Evolutionary conservation across 2,113 vertebrate species (phyloP), one percentile per base, ranked within the genome.

Genomic region (Lynx canadensis): DNA sequence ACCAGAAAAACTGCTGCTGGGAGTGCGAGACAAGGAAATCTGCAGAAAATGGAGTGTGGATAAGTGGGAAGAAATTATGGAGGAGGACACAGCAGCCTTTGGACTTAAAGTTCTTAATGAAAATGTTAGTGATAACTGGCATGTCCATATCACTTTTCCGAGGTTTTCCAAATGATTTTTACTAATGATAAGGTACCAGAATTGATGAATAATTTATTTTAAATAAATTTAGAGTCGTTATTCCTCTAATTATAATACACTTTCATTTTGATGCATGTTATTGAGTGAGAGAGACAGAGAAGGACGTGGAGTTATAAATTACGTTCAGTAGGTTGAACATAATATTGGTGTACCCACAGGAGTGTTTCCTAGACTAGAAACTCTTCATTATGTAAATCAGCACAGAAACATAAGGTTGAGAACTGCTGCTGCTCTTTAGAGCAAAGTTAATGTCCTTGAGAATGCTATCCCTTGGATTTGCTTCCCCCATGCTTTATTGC

Each of bases 321-420:
- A 60, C 9, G 8, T 60, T 60, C 57, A 60, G 23, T 57, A 57
- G 55, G 55, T 57, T 60, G 23, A 29, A 8, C 10, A 19, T 33
- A 88, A 81, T 16, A n/a, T 33, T 25, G 16, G 23, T 48, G 4
- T 31, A 31, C 85, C 68, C 69, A 6, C 0, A 19, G 25, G 92
- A 92, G 65, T 74, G 3, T 74, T 94, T 96, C 36, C 90, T 94
- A 73, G 50, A 55, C 19, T 31, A 82, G 57, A 76, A 92, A 83
- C 1, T 66, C 88, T 83, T 96, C 79, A 88, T 96, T 97, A 95
- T 90, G 91, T 60, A 90, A 97, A 96, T 91, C 8, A 50, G 66
- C 48, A 36, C 31, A 55, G 80, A 92, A 84, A 25, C 80, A 81
- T 45, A 89, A 96, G 73, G 33, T n/a, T 76, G 63, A 89, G 89